Conservation (phyloP, 2,888 invertebrate genomes). For the Sarcophaga carnaria region DNA sequence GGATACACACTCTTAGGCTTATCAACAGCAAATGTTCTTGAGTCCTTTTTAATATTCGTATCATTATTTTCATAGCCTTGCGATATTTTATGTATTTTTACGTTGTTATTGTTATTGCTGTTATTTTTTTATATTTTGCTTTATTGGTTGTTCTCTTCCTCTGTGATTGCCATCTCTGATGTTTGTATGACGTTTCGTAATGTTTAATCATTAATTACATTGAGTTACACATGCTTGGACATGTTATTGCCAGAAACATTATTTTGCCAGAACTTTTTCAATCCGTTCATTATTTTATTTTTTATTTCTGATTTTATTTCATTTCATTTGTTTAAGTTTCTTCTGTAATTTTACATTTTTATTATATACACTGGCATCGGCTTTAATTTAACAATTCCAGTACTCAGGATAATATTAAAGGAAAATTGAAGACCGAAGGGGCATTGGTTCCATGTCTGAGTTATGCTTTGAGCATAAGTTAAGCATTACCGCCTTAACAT, state of each 20-base stretch:
- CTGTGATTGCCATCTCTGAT: neutral
- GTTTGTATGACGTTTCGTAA: conserved; percentile 48
- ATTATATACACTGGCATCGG: too few species aligned
- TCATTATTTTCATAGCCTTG: conserved; percentile 27
- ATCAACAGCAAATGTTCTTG: neutral
- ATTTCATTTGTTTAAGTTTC: neutral
- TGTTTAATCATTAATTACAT: conserved; percentile 59
- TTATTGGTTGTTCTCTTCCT: neutral
- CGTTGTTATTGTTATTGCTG: neutral
- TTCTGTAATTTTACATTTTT: neutral
- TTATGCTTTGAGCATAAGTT: too few species aligned
- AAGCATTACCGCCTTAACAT: too few species aligned
- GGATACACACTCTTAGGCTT: too few species aligned
- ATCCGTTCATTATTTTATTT: neutral
- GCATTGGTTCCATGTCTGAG: too few species aligned
- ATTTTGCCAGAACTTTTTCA: neutral
- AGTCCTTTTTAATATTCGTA: conserved; percentile 5
- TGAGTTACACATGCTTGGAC: conserved; percentile 48
- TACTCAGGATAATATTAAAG: too few species aligned
- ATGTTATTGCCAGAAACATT: conserved; percentile 45
- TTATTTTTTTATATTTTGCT: neutral
- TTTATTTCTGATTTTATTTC: neutral
- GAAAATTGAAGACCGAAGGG: too few species aligned
- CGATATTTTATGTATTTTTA: conserved; percentile 18
- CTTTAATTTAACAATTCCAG: too few species aligned